A percentile compares a stretch with the other conserved stretches of the same genome.
These are phyloP conservation scores for Chrysodeixis includens DNA, from an alignment of 2,888 invertebrate species.

Conservation along the genomic window DNA sequence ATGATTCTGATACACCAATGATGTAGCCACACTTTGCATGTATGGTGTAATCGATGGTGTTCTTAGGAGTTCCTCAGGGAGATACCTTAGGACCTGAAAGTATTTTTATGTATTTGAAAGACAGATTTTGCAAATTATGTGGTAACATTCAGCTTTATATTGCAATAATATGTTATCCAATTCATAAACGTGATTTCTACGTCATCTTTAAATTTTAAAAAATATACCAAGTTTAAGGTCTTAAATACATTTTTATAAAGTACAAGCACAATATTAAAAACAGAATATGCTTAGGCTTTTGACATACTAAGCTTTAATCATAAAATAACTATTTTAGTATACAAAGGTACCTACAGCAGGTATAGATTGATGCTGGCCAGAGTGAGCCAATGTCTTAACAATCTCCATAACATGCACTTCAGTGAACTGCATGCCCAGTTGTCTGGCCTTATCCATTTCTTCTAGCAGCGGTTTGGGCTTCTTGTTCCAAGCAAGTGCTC, in stretches of 20 bases:
- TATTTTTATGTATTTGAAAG: not conserved
- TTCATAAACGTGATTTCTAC: too few species aligned
- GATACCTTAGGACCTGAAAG: conserved; percentile 75
- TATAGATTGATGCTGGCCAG: conserved; percentile 68
- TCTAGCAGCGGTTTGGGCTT: conserved; percentile 71
- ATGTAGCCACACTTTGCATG: conserved; percentile 86
- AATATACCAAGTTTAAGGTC: too few species aligned
- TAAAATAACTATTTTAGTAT: not conserved
- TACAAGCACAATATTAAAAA: too few species aligned
- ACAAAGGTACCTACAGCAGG: conserved; percentile 67
- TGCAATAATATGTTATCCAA: too few species aligned
- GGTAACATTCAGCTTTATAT: not conserved
- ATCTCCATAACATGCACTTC: conserved; percentile 86
- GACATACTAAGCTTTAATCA: not conserved
- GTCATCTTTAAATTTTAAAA: too few species aligned
- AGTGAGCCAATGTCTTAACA: conserved; percentile 76
- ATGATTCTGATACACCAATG: conserved; percentile 86
- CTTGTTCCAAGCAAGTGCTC: conserved; percentile 85
- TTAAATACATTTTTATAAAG: too few species aligned
- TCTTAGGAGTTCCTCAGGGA: conserved; percentile 71
- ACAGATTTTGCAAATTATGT: not conserved
- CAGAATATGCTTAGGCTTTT: not conserved
- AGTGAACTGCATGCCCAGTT: conserved; percentile 71
- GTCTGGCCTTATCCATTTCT: conserved; percentile 72
- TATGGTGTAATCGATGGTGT: conserved; percentile 82